These are phyloP conservation scores for Musca vetustissima DNA, from an alignment of 1,140 invertebrate genomes.

Conservation along the genomic window DNA sequence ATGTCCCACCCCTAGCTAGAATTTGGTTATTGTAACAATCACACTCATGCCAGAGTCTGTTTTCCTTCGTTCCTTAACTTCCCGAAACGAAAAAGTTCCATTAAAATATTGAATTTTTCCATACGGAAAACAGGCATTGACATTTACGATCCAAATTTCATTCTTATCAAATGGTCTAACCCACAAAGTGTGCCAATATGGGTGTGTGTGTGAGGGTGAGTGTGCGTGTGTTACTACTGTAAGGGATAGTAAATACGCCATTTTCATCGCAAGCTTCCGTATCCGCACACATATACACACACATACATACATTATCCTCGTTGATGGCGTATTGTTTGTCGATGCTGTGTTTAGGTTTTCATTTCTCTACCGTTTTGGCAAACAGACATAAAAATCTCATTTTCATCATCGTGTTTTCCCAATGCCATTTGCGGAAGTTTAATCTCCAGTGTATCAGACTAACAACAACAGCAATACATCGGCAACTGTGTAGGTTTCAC, in stretches of 20 bases:
- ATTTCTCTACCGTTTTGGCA: neutral
- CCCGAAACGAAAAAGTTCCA: too few relatives aligned
- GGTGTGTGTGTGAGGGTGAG: neutral
- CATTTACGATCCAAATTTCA: constrained; percentile 19
- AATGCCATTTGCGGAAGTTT: constrained; percentile 6
- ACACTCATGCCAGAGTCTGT: too few relatives aligned
- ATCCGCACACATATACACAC: neutral
- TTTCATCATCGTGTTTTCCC: constrained; percentile 17
- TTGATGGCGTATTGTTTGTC: constrained; percentile 13
- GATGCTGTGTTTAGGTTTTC: neutral
- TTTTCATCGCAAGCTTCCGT: neutral
- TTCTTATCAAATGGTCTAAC: neutral
- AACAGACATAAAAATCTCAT: constrained; percentile 3
- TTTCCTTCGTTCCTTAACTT: too few relatives aligned
- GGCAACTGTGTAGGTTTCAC: too few relatives aligned
- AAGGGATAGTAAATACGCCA: neutral
- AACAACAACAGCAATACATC: too few relatives aligned
- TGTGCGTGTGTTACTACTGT: too few relatives aligned
- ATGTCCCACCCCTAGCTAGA: too few relatives aligned
- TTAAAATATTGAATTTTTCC: too few relatives aligned
- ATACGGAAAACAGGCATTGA: neutral
- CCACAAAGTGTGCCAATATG: constrained; percentile 2
- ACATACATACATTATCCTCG: neutral
- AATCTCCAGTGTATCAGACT: constrained; percentile 11
- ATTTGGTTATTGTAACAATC: too few relatives aligned